Evolutionary conservation across 2,113 vertebrate species (phyloP), one percentile per base, ranked within the genome.

Genomic region (Hucho hucho): DNA sequence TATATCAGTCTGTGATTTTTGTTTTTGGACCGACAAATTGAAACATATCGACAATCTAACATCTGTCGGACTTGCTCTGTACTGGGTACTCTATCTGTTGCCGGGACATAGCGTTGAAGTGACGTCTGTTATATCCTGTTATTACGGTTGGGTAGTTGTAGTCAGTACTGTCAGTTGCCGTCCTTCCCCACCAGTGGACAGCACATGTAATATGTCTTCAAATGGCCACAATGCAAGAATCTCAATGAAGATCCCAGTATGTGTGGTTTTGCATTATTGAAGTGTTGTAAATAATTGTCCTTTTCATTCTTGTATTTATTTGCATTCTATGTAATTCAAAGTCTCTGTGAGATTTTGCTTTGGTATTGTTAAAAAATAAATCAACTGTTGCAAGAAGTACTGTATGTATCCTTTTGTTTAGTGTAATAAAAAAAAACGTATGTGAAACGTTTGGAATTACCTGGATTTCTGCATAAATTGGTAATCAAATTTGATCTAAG

Each of bases 331-430:
- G 89, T 92, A 86, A 92, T 87, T 86, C 87, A 89, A 90, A 92
- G 91, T 91, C 93, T 94, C 92, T 92, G 92, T 93, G 93, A 94
- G 92, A 93, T 85, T 81, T 85, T 81, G 56, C 89, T 91, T 93
- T 91, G 82, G 73, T 87, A 83, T 88, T 89, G 89, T 92, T 89
- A 59, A 4, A 88, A 92, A 92, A 93, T 92, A 93, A 94, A 93
- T 89, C 79, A 81, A 86, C 81, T 82, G 83, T 89, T 91, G 87
- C 71, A 37, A 89, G 75, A 70, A 84, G 63, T 81, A 76, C 80
- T 0, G 1, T 37, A 37, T 37, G 3, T 20, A n/a, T 16, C 28
- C 20, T 63, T 7, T 70, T 37, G 37, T n/a, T 46, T n/a, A n/a
- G n/a, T n/a, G n/a, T n/a, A n/a, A n/a, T n/a, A n/a, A n/a, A n/a